phyloP scores from a whole-genome alignment of 1,140 invertebrate genomes.

The Euwallacea similis region DNA sequence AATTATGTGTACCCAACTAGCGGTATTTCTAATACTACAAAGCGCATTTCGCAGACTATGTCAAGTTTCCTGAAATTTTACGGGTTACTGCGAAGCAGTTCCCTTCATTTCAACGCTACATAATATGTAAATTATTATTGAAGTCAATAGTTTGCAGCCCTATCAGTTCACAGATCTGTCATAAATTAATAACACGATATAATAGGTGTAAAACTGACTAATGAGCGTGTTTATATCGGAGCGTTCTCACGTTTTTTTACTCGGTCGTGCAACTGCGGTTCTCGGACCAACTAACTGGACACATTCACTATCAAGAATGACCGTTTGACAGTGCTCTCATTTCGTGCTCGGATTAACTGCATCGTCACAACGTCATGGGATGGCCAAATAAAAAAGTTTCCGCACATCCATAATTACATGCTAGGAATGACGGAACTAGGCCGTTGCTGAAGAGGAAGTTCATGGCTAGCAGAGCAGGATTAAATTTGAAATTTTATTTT shows the following conservation, averaged over 20 bases:
- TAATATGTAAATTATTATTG: too few relatives aligned
- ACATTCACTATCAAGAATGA: constrained; percentile 7
- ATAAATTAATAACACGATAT: constrained; percentile 2
- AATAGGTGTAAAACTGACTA: constrained; percentile 10
- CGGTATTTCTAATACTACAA: constrained; percentile 10
- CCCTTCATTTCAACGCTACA: too few relatives aligned
- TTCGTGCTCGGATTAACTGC: background rate
- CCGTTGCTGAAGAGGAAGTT: too few relatives aligned
- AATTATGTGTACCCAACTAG: constrained; percentile 17
- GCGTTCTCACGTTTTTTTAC: constrained; percentile 15
- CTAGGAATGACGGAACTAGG: too few relatives aligned
- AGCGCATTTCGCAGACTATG: background rate
- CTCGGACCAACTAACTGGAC: constrained; percentile 3
- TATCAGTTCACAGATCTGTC: background rate
- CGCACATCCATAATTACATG: too few relatives aligned
- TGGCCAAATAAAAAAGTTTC: too few relatives aligned
- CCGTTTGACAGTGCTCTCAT: background rate
- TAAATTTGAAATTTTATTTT: too few relatives aligned
- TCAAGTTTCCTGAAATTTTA: background rate
- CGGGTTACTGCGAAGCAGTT: background rate
- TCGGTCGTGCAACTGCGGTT: background rate
- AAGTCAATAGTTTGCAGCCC: background rate
- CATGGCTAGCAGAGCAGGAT: too few relatives aligned
- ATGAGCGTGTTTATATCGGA: background rate
- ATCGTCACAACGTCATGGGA: too few relatives aligned